A percentile compares a stretch with the other conserved stretches of the same genome.
Conservation (phyloP, 1,140 invertebrate genomes). For the Drosophila carrolli region DNA sequence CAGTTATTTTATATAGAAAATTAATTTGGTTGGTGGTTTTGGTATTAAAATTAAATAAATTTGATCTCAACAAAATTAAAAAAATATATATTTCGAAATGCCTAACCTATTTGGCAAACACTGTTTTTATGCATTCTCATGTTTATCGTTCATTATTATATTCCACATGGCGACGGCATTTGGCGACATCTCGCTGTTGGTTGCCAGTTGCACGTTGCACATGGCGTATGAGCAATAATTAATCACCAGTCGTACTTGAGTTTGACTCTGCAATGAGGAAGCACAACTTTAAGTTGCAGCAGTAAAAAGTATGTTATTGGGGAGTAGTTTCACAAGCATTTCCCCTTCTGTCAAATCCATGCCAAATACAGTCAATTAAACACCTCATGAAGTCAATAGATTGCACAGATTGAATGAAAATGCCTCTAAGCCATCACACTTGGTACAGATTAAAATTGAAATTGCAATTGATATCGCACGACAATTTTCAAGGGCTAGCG, state of each 20-base stretch:
- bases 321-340: slow-evolving; percentile 1
- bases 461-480: background rate
- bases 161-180: slow-evolving; percentile 36
- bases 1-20: too few species aligned
- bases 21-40: too few species aligned
- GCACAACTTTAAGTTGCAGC: background rate
- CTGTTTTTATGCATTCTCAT: slow-evolving; percentile 15
- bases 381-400: background rate
- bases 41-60: too few species aligned
- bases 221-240: slow-evolving; percentile 66
- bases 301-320: slow-evolving; percentile 1
- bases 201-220: slow-evolving; percentile 60
- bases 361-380: slow-evolving; percentile 10
- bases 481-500: background rate
- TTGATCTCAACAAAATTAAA: background rate
- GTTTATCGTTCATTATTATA: slow-evolving; percentile 24
- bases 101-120: background rate
- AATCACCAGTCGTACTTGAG: slow-evolving; percentile 47
- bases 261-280: slow-evolving; percentile 41
- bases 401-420: background rate
- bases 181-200: slow-evolving; percentile 49
- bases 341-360: background rate
- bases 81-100: background rate
- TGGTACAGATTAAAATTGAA: background rate
- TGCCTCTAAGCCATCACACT: background rate